A percentile compares a stretch with the other conserved stretches of the same genome.
These are phyloP conservation scores for Ornithorhynchus anatinus DNA, from an alignment of 2,113 vertebrate species.

Conservation along the genomic window DNA sequence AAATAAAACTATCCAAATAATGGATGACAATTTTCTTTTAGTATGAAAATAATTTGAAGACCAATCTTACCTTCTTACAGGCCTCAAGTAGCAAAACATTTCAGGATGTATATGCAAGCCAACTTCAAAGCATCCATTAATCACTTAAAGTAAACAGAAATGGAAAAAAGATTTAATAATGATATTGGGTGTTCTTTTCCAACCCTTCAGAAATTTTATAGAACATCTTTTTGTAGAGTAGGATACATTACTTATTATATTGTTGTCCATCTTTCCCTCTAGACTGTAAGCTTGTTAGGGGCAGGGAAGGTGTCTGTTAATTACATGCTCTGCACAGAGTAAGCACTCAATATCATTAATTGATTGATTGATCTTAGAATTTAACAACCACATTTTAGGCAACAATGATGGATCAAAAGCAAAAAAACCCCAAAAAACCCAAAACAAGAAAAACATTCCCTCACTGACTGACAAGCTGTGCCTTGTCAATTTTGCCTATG, in stretches of 20 bases:
- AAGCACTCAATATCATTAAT: too few relatives aligned
- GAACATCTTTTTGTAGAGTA: neutral
- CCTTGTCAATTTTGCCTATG: too few relatives aligned
- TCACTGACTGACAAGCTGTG: too few relatives aligned
- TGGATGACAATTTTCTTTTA: neutral
- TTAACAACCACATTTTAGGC: neutral
- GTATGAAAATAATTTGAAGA: neutral
- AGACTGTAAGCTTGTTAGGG: too few relatives aligned
- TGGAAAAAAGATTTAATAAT: neutral
- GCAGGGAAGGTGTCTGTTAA: too few relatives aligned
- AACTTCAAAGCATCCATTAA: constrained; percentile 57
- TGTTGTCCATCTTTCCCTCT: too few relatives aligned
- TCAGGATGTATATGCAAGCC: constrained; percentile 37
- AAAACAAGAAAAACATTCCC: neutral
- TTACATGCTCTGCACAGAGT: too few relatives aligned
- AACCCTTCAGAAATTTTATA: neutral
- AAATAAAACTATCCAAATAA: constrained; percentile 9
- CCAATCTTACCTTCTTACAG: constrained; percentile 66
- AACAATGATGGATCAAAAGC: neutral
- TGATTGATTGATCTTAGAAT: too few relatives aligned
- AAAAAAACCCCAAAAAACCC: neutral
- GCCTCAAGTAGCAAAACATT: constrained; percentile 71
- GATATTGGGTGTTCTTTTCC: neutral
- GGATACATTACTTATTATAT: too few relatives aligned
- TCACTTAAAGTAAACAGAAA: constrained; percentile 37